Evolutionary conservation across 2,113 vertebrate genomes (phyloP).

Genomic region (Gadus chalcogrammus): DNA sequence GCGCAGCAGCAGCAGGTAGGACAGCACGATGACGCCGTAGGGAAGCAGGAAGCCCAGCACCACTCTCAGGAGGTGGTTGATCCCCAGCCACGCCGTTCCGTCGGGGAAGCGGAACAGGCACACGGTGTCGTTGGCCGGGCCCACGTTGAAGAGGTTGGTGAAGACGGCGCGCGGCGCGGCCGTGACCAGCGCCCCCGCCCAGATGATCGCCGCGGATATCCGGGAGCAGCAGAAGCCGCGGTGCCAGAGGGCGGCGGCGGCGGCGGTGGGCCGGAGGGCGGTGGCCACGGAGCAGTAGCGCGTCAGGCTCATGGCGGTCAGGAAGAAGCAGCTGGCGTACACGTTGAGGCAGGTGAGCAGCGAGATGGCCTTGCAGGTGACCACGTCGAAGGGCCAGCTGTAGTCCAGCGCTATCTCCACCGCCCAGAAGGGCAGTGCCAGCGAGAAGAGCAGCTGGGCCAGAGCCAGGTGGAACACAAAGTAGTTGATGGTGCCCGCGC

Average conservation of each 20-base stretch:
- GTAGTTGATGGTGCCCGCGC: slow-evolving; percentile 66
- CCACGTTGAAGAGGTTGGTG: slow-evolving; percentile 52
- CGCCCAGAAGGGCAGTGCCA: slow-evolving; percentile 73
- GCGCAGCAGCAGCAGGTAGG: slow-evolving; percentile 70
- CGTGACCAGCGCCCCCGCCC: slow-evolving; percentile 56
- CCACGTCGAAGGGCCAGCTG: slow-evolving; percentile 72
- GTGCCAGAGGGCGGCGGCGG: slow-evolving; percentile 10
- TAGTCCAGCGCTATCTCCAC: slow-evolving; percentile 71
- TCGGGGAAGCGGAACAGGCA: slow-evolving; percentile 72
- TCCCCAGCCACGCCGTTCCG: slow-evolving; percentile 65
- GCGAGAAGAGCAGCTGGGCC: slow-evolving; percentile 69
- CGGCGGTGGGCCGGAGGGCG: slow-evolving; percentile 52
- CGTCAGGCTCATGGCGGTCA: slow-evolving; percentile 72
- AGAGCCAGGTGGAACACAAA: slow-evolving; percentile 72
- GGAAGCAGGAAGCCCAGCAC: slow-evolving; percentile 71
- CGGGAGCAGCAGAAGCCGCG: slow-evolving; percentile 35
- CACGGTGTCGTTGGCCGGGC: slow-evolving; percentile 60
- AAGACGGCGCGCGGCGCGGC: slow-evolving; percentile 64
- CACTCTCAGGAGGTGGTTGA: slow-evolving; percentile 71
- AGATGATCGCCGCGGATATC: slow-evolving; percentile 55
- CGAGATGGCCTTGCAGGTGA: slow-evolving; percentile 69
- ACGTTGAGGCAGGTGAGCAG: slow-evolving; percentile 67
- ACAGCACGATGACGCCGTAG: slow-evolving; percentile 64
- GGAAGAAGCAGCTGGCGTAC: slow-evolving; percentile 72
- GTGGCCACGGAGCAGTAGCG: slow-evolving; percentile 71